Percentiles rank a stretch among this genome's conserved stretches.
Conservation (phyloP, 2,797 vertebrate species). For the Lycodopsis pacificus region DNA sequence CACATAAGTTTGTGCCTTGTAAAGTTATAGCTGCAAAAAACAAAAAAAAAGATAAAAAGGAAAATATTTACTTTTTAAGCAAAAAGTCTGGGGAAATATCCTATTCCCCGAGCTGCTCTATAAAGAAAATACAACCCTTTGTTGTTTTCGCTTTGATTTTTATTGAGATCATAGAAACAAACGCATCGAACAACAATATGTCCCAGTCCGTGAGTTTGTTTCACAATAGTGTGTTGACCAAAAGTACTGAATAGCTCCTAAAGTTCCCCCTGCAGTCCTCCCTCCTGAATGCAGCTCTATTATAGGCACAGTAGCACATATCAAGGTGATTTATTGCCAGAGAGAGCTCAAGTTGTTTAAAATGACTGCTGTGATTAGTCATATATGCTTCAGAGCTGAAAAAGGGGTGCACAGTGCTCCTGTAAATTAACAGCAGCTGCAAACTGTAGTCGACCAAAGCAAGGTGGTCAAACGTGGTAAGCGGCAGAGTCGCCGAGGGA, state of each 20-base stretch:
- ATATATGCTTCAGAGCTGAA: conserved; percentile 82
- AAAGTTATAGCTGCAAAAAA: conserved; percentile 25
- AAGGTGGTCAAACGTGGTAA: conserved; percentile 84
- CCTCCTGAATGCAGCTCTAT: conserved; percentile 79
- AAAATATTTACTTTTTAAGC: conserved; percentile 34
- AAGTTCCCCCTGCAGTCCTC: conserved; percentile 66
- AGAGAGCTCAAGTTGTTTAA: conserved; percentile 86
- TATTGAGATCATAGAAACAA: conserved; percentile 75
- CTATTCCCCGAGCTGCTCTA: conserved; percentile 54
- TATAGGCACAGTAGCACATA: conserved; percentile 82
- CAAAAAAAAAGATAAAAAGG: conserved; percentile 10
- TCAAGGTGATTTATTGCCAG: conserved; percentile 87
- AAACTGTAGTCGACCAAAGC: conserved; percentile 76
- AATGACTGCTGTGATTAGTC: conserved; percentile 88
- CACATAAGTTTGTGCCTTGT: conserved; percentile 12
- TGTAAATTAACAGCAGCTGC: conserved; percentile 86
- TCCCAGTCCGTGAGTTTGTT: conserved; percentile 68
- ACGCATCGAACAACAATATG: conserved; percentile 70
- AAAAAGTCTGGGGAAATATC: conserved; percentile 42
- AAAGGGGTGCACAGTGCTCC: conserved; percentile 66
- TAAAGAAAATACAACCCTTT: conserved; percentile 60
- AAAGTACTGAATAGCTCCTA: conserved; percentile 77
- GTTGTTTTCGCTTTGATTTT: conserved; percentile 71
- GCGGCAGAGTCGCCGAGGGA: conserved; percentile 75
- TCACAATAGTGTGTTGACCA: conserved; percentile 79